Conservation (phyloP, 2,797 vertebrate genomes). For the Bradypodion pumilum region DNA sequence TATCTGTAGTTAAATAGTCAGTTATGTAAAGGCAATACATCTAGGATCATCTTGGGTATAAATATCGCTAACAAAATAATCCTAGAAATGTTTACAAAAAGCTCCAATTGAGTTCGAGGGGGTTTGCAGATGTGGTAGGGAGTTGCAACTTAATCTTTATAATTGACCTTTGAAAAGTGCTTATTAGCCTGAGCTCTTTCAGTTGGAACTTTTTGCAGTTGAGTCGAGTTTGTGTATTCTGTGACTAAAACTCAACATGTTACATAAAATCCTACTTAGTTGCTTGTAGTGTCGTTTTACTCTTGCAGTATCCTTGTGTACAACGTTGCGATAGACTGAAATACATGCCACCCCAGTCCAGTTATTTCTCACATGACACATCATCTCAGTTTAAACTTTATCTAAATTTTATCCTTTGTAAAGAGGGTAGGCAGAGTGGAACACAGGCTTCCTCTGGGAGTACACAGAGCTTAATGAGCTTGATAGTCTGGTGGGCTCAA, state of each 20-base stretch:
- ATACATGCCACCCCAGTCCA: constrained; percentile 58
- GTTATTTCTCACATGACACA: constrained; percentile 65
- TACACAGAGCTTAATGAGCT: constrained; percentile 97
- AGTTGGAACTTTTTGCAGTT: not conserved
- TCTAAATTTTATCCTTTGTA: constrained; percentile 77
- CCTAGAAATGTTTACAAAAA: not conserved
- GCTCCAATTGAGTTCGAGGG: not conserved
- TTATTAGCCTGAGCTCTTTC: not conserved
- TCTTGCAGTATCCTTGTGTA: not conserved
- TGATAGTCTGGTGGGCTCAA: constrained; percentile 99
- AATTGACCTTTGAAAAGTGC: not conserved
- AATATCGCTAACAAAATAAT: not conserved
- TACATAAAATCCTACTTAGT: not conserved
- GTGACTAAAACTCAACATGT: not conserved
- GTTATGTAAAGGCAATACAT: not conserved
- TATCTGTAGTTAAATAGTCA: constrained; percentile 3
- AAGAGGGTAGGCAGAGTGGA: constrained; percentile 78
- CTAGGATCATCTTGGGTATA: not conserved
- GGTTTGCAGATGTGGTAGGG: not conserved
- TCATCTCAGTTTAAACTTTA: constrained; percentile 71
- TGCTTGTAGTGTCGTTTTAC: not conserved
- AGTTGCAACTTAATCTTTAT: not conserved
- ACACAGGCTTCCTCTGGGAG: constrained; percentile 92
- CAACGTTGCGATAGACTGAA: constrained; percentile 47
- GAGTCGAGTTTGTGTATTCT: not conserved